Base-by-base conservation (phyloP, 2,888 invertebrate species). In the Brachypalpus laphriformis region DNA sequence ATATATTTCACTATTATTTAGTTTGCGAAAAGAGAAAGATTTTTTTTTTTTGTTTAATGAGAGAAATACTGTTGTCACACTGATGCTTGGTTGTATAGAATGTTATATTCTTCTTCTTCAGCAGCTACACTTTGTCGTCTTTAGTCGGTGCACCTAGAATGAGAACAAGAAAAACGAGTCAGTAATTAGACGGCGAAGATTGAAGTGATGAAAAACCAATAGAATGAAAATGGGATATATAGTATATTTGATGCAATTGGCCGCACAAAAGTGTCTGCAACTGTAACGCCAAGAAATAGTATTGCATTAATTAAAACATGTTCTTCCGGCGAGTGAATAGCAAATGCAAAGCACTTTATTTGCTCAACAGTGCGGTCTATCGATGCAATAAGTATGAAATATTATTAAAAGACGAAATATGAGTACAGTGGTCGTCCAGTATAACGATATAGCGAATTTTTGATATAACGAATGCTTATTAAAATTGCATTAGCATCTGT, bases 11-110 rank as follows among this genome's bases (percentile, higher is more conserved):
- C 78, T 78, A 74, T n/a, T n/a, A n/a, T 83, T 82, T 65, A 54
- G 37, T 66, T 71, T 37, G 22, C 28, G 18, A 57, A 65, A 71
- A 61, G 34, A 63, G n/a, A 37, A 54, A 34, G 40, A 51, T 68
- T 57, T 59, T 14, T 75, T 22, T 40, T 57, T 47, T 11, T 18
- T 72, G 31, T 72, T 81, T 81, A 71, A 85, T 74, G 74, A 80
- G 74, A 80, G 74, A 81, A 72, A 75, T 80, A 83, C 80, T 80
- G 83, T 75, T 80, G 51, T 74, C 81, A 75, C 85, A 81, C 85
- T 75, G 85, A 81, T 80, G 85, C 80, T 85, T 70, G 72, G 25
- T 82, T 77, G 83, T 70, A 77, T 57, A 71, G 85, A 81, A 81
- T 76, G 80, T 71, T 71, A 68, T 40, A 5, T 6, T 40, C 3